Evolutionary conservation across 2,888 invertebrate species (phyloP), one percentile per base, ranked within the genome.

Genomic region (Drosophila austrosaltans): DNA sequence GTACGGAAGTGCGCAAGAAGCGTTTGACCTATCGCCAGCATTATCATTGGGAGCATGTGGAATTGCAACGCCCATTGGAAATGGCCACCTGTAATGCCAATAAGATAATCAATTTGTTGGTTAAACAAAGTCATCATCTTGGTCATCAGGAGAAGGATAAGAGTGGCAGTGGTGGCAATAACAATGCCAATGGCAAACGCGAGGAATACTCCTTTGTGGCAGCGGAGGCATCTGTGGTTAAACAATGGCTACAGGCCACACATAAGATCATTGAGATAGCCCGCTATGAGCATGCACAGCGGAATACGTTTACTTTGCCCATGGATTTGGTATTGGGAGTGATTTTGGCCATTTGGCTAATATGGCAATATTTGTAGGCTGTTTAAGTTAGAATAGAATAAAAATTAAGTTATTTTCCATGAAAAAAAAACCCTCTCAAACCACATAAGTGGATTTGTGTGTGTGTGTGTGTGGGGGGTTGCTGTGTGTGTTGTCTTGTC

Each of bases 1-100:
- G 92, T 75, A 89, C 91, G 2, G 92, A 92, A 82, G 88, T 91
- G 66, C 89, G 91, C 0, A 92, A 92, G 67, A 86, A 89, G 30
- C 89, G 91, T 1, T 66, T 92, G 32, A 80, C 89, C 63, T 92
- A 90, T 77, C 90, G 91, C 20, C 91, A 92, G 67, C 89, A 91
- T 67, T 92, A 90, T 72, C 77, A 87, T 42, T 90, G 91, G 87
- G 88, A 91, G 58, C 69, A 87, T 36, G 85, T 92, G 72, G 92
- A 91, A 67, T 68, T 91, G 64, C 90, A 90, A 66, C 74, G 89
- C 25, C 85, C 85, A 0, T 10, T 85, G 63, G 82, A 79, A 32
- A 10, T 76, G 70, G 48, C 69, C 60, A 74, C 85, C 1, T 12
- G 78, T 10, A 91, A 82, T 71, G 90, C 80, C 71, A 89, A 90